Base-by-base conservation (phyloP, 2,888 invertebrate genomes). In the Hedychridium roseum region DNA sequence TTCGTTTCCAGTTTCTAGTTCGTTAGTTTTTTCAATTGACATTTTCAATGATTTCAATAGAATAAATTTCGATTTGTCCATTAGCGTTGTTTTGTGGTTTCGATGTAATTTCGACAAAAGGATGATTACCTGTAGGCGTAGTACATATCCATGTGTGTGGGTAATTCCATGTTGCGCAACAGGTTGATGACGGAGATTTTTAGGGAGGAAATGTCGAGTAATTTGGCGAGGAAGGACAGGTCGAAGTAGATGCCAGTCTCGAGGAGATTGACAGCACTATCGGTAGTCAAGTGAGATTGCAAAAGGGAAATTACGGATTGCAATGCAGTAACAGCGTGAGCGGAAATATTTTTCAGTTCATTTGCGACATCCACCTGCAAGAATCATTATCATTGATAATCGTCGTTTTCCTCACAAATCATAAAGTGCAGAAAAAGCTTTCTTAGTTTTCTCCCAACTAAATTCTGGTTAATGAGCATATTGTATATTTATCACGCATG, bases 171-270 rank as follows among this genome's bases (percentile, higher is more conserved):
- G 28, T 82, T 83, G 3, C 84, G 51, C 7, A 90, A 21, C 62
- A 85, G 84, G 68, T 83, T 85, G 14, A 90, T 23, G 1, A 85
- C 55, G 50, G 89, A 90, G 59, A 86, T 79, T 32, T 83, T 83
- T 5, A 87, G 79, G 0, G 83, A 80, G 0, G 85, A 80, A 16
- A 88, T 66, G 1, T 82, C 79, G 0, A 89, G 88, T 0, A 86
- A 40, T 11, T 80, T 80, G 6, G 71, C 68, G 7, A 86, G 37
- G 6, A 75, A 55, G 27, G 64, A 64, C 2, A 74, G 41, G 7
- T 83, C 80, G 1, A 80, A 38, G 4, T 79, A 75, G 12, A 80
- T 32, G 28, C 80, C 79, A n/a, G 80, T 34, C 4, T 75, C 71
- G 38, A 81, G 60, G 31, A 78, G 54, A 18, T 65, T 60, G 20